Base-by-base conservation (phyloP, 2,888 invertebrate species). In the Meghimatium bilineatum region DNA sequence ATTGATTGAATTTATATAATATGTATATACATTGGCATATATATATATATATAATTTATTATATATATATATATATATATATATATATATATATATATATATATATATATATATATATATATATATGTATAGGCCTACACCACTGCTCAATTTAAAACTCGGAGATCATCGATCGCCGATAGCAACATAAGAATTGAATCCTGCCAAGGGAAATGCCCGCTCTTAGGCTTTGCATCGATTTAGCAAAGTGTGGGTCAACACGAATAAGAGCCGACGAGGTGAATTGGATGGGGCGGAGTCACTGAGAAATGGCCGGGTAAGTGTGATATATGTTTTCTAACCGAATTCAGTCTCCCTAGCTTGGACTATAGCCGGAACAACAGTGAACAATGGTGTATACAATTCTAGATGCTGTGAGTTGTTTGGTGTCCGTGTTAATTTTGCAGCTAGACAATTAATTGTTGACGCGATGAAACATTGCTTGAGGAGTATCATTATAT, bases 171-270 rank as follows among this genome's bases (percentile, higher is more conserved):
- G 63, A 63, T 63, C 63, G 20, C 3, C 20, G 56, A 56, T 56
- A 56, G 63, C 63, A 29, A 63, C 63, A n/a, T 63, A 63, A 63
- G 63, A 63, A n/a, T n/a, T 23, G 63, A 63, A 63, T 10, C 63
- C 63, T 14, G 63, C 63, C 29, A 63, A 63, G 63, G 63, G 63
- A 63, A 29, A 63, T 63, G 63, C 3, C n/a, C 60, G 3, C 63
- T 29, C 63, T n/a, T n/a, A 63, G 63, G 63, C 63, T 63, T 63
- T 63, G 63, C 63, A 63, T 63, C 63, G 63, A 63, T 63, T 63
- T 63, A n/a, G 63, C 63, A 63, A 63, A 63, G 23, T 63, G 63
- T 29, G 63, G 63, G 29, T 63, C 63, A 26, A 63, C 63, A 63
- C 63, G 63, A 63, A 63, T 10, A 63, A n/a, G 63, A 63, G 29